Evolutionary conservation across 1,140 invertebrate species (phyloP), one percentile per base, ranked within the genome.

Genomic region (Ceratina calcarata): DNA sequence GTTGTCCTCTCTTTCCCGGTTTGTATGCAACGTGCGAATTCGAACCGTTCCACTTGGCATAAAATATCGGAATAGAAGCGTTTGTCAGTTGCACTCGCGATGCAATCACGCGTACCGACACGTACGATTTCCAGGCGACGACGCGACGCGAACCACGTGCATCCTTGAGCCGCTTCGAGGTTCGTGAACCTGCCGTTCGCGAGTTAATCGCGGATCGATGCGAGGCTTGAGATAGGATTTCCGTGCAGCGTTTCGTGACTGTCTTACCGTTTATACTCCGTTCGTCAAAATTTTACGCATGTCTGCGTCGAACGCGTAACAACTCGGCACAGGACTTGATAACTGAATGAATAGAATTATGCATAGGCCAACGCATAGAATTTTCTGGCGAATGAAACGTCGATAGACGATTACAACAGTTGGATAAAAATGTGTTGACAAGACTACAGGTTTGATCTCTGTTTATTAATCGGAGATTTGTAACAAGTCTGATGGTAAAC

Each of bases 141-240:
- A 62, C 68, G 27, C 57, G 49, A 62, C 68, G 65, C 49, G 67
- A 72, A 55, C 68, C 68, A 72, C 71, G 71, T 76, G 81, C 67
- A 75, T 83, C 83, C 83, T 84, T 84, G 83, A 82, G 78, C 83
- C 79, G 71, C 71, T 82, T 84, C 70, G 80, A 79, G 78, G 83
- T 84, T 84, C 80, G 70, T 73, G 80, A 84, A 78, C 83, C 83
- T 69, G 82, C 37, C 58, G 37, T 57, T 65, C 72, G 64, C 67
- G 65, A 65, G 57, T 80, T 37, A 53, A 70, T 45, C 37, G 20
- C 22, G 3, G 57, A 45, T 72, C 37, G 20, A n/a, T n/a, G 37
- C 22, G 15, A 32, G 22, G 20, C 65, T 58, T 58, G 53, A 24
- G 6, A 12, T 18, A 24, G 13, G 22, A 24, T 22, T 60, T 13